Evolutionary conservation across 2,888 invertebrate genomes (phyloP).

Genomic region (Limenitis arthemis): DNA sequence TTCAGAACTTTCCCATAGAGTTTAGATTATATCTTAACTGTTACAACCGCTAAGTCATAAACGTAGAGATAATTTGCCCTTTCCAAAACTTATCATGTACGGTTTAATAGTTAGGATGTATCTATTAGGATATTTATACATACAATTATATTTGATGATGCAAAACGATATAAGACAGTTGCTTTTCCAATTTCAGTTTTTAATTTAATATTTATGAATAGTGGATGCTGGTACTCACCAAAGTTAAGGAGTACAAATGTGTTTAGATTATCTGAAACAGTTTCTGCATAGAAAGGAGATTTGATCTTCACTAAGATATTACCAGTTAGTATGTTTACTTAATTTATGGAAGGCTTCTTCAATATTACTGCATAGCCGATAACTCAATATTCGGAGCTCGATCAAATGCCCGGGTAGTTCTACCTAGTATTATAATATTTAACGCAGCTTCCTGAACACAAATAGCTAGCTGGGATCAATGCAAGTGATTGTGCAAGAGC

Average conservation of each 20-base stretch:
- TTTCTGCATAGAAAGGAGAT: not conserved
- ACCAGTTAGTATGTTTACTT: not conserved
- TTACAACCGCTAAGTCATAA: conserved; percentile 8
- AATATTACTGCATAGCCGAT: conserved; percentile 13
- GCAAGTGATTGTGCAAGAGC: conserved; percentile 40
- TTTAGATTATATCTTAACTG: conserved; percentile 21
- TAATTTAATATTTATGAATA: too few relatives aligned
- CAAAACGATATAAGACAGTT: too few relatives aligned
- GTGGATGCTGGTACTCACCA: too few relatives aligned
- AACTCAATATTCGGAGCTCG: conserved; percentile 13
- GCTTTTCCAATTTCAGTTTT: too few relatives aligned
- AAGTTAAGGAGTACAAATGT: too few relatives aligned
- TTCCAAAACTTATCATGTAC: not conserved
- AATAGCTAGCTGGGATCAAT: conserved; percentile 45
- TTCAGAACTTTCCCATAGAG: conserved; percentile 22
- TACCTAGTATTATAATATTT: conserved; percentile 21
- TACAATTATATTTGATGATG: too few relatives aligned
- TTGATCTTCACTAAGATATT: not conserved
- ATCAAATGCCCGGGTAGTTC: conserved; percentile 14
- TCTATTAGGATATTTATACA: not conserved
- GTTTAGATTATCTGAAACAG: not conserved
- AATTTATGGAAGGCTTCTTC: conserved; percentile 6
- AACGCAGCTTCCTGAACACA: conserved; percentile 42
- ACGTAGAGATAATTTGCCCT: conserved; percentile 8
- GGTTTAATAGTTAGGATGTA: not conserved